phyloP scores from a whole-genome alignment of 2,797 vertebrate genomes.

The Gadopsis bispinosus region DNA sequence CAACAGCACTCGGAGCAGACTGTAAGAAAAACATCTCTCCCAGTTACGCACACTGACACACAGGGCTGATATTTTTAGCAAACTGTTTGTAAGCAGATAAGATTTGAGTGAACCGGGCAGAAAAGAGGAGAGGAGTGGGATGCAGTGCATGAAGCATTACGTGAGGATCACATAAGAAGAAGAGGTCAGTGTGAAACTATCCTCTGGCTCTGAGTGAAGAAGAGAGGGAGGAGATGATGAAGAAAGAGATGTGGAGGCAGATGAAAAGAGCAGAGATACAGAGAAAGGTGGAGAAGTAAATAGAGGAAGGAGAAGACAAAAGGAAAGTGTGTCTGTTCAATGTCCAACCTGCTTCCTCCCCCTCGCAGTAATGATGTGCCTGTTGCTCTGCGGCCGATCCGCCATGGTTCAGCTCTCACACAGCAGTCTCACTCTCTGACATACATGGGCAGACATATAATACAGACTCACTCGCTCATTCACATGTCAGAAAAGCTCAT shows the following conservation, averaged over 20 bases:
- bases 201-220: slow-evolving; percentile 8
- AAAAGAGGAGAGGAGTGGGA: slow-evolving; percentile 19
- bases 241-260: slow-evolving; percentile 18
- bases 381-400: slow-evolving; percentile 22
- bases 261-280: slow-evolving; percentile 23
- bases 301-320: not conserved
- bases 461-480: not conserved
- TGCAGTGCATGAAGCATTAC: slow-evolving; percentile 29
- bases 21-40: slow-evolving; percentile 83
- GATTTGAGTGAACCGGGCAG: slow-evolving; percentile 14
- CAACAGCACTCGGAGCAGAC: slow-evolving; percentile 85
- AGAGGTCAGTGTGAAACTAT: slow-evolving; percentile 42
- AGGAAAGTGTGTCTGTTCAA: slow-evolving; percentile 20
- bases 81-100: slow-evolving; percentile 28
- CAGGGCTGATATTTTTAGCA: not conserved
- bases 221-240: slow-evolving; percentile 7
- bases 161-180: slow-evolving; percentile 60
- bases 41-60: slow-evolving; percentile 9
- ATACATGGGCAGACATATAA: not conserved
- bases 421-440: slow-evolving; percentile 15
- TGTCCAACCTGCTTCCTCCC: slow-evolving; percentile 23
- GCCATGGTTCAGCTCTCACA: slow-evolving; percentile 17
- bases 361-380: slow-evolving; percentile 1
- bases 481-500: slow-evolving; percentile 1
- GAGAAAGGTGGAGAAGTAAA: slow-evolving; percentile 19